Evolutionary conservation across 2,113 vertebrate genomes (phyloP).

Genomic region (Meleagris gallopavo): DNA sequence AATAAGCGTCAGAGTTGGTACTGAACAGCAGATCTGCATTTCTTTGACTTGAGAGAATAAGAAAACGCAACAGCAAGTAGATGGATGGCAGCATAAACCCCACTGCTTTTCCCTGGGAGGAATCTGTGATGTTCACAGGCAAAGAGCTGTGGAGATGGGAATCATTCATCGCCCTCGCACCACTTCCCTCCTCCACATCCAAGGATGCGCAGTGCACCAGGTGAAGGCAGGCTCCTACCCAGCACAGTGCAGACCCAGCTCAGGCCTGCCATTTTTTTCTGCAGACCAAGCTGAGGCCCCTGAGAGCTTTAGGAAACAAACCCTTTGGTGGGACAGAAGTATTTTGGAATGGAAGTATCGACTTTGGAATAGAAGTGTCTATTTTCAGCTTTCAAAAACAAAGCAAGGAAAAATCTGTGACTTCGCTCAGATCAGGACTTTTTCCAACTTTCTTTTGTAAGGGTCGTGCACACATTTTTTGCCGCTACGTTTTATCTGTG

Average conservation of each 20-base stretch:
- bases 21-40: not conserved
- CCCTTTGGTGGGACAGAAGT: not conserved
- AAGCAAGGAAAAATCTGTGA: not conserved
- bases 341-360: not conserved
- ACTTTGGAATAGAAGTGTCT: not conserved
- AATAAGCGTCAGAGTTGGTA: not conserved
- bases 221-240: not conserved
- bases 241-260: not conserved
- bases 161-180: not conserved
- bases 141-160: not conserved
- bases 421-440: not conserved
- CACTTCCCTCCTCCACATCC: not conserved
- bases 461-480: not conserved
- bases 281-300: not conserved
- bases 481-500: not conserved
- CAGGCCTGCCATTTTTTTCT: not conserved
- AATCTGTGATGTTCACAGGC: fast-evolving
- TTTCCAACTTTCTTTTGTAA: not conserved
- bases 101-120: fast-evolving
- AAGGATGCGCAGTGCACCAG: not conserved
- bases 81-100: not conserved
- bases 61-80: not conserved
- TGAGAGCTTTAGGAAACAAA: not conserved
- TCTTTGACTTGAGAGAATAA: fast-evolving
- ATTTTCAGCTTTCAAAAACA: not conserved